A percentile compares a stretch with the other conserved stretches of the same genome.
Evolutionary conservation across 2,888 invertebrate genomes (phyloP).

Genomic region (Platypus cylindrus): DNA sequence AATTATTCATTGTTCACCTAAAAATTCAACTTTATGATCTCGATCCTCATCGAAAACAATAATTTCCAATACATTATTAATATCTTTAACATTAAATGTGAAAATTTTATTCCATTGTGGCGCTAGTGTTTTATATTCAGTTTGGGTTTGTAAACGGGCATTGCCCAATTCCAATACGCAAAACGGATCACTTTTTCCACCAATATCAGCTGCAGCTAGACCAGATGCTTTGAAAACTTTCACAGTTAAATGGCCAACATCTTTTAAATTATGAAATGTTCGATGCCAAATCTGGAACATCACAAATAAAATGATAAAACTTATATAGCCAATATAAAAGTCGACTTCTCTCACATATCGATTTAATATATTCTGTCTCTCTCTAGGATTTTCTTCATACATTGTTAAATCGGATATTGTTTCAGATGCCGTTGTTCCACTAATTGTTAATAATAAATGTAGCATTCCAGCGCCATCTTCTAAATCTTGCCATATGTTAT

Average conservation of each 20-base stretch:
- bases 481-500: conserved; percentile 76
- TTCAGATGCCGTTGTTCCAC: conserved; percentile 86
- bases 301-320: conserved; percentile 1
- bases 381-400: conserved; percentile 68
- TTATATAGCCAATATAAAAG: not conserved
- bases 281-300: conserved; percentile 48
- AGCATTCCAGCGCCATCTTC: conserved; percentile 82
- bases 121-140: conserved; percentile 92
- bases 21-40: conserved; percentile 94
- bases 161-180: conserved; percentile 94
- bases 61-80: conserved; percentile 85
- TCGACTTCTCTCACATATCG: conserved; percentile 50
- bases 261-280: conserved; percentile 61
- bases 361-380: conserved; percentile 47
- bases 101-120: conserved; percentile 99
- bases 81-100: conserved; percentile 93
- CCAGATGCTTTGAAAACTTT: conserved; percentile 82
- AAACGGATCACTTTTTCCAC: conserved; percentile 97
- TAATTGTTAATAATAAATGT: conserved; percentile 83
- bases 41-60: conserved; percentile 97
- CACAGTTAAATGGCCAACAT: conserved; percentile 89
- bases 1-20: conserved; percentile 52
- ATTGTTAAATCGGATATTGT: conserved; percentile 83
- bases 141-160: conserved; percentile 90
- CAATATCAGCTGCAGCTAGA: conserved; percentile 86